Evolutionary conservation across 1,140 invertebrate species (phyloP), one percentile per base, ranked within the genome.

Genomic region (Tetragnatha versicolor): DNA sequence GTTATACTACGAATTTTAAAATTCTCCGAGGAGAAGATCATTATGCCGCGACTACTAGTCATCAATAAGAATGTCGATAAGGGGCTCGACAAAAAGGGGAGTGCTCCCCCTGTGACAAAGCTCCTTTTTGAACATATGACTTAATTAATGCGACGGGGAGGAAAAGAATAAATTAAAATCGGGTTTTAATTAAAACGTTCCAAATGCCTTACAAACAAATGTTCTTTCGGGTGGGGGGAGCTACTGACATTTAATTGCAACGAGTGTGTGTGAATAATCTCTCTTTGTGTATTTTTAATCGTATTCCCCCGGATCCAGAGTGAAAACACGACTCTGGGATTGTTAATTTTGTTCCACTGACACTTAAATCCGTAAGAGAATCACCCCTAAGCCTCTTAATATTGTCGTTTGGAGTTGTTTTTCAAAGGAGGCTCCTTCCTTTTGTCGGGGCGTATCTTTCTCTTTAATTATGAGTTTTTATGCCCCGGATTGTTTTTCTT

Each of bases 161-260:
- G 65, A 68, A 65, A 68, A 51, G 65, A 68, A 68, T n/a, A n/a
- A n/a, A n/a, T 68, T 68, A 68, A 68, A 68, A 68, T 68, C 65
- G 29, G 25, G 65, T 9, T 68, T 68, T 68, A 68, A 68, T 68
- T 68, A 68, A 68, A 68, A 29, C 65, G n/a, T 51, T 47, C 45
- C 65, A 25, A 42, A 47, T 35, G 29, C 10, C 37, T 12, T 22
- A 42, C 42, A 68, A 68, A 68, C 65, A 68, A 51, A 68, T 68
- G 45, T 68, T 68, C 27, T 68, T 68, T 49, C 65, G 27, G 42
- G 7, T n/a, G 14, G 9, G 17, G 20, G 45, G 39, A 49, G 31
- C 20, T 12, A 51, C 27, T 51, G 65, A 68, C 65, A 35, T 68
- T n/a, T 68, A 68, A 68, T 68, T 68, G 65, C 45, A 17, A 51